Base-by-base conservation (phyloP, 2,888 invertebrate genomes). In the Volucella inanis region DNA sequence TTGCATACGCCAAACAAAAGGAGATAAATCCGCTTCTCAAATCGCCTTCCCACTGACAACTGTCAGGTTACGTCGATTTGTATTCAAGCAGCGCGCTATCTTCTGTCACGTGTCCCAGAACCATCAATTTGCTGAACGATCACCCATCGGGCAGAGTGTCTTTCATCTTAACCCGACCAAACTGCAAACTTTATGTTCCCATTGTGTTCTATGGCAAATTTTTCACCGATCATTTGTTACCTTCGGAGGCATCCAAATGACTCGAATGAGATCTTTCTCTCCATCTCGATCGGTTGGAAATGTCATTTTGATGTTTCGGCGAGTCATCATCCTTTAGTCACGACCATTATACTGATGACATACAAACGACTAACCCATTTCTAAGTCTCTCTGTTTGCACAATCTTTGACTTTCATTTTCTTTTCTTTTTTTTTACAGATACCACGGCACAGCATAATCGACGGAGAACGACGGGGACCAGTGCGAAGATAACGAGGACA, bases 291-390 rank as follows among this genome's bases (percentile, higher is more conserved):
- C 10, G 31, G 8, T 14, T 52, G 15, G 18, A 22, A 31, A 14
- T 77, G 70, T 50, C 50, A 71, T 43, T 64, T 57, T 55, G 39
- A 70, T 47, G 38, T 79, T 65, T 59, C 59, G 14, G 6, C 39
- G 39, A 47, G 61, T 61, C 52, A 74, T 74, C 64, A 79, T 68
- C 78, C 74, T 74, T 83, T 57, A 47, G 83, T 83, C 83, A 83
- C 83, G 78, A 74, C 64, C 50, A 68, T 83, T 76, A 84, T 80
- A 65, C 65, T 70, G 76, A 80, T 83, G 78, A 74, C 83, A 83
- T 11, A 72, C 22, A 78, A 79, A 59, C 79, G 74, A 74, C 68
- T 83, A 83, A 83, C 83, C 83, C 45, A 77, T 77, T 77, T 77
- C 67, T 9, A 14, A 61, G 11, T 41, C 15, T 50, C 67, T 54